These are phyloP conservation scores for Amniataba percoides DNA, from an alignment of 2,797 vertebrate genomes.

Conservation along the genomic window DNA sequence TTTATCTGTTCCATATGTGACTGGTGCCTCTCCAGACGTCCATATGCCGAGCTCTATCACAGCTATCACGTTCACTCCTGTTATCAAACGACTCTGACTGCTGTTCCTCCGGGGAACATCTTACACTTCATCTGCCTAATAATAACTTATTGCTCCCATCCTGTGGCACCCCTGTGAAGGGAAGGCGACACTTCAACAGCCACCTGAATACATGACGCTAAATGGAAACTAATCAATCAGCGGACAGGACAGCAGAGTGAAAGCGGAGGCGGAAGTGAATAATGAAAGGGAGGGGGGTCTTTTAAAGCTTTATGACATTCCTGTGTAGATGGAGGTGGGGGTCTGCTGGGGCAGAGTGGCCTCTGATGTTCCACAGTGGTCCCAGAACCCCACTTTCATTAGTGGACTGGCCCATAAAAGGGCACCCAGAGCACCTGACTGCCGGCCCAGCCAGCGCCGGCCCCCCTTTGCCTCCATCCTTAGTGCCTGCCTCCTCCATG, in stretches of 20 bases:
- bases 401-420: conserved; percentile 89
- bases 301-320: conserved; percentile 96
- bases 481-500: conserved; percentile 76
- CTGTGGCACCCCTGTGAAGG: conserved; percentile 64
- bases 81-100: conserved; percentile 47
- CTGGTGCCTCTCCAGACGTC: conserved; percentile 24
- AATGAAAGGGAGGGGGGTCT: conserved; percentile 89
- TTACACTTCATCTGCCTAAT: conserved; percentile 64
- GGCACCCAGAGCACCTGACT: conserved; percentile 87
- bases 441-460: conserved; percentile 85
- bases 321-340: conserved; percentile 86
- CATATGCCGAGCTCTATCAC: neutral
- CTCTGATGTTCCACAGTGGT: conserved; percentile 92
- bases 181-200: conserved; percentile 64
- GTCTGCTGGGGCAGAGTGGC: conserved; percentile 87
- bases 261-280: conserved; percentile 85
- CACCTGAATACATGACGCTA: conserved; percentile 77
- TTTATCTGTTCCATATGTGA: conserved; percentile 79
- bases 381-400: conserved; percentile 91
- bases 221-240: conserved; percentile 90
- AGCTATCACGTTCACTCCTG: conserved; percentile 38
- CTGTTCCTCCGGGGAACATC: conserved; percentile 24
- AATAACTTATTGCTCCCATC: conserved; percentile 30
- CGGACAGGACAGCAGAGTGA: conserved; percentile 84
- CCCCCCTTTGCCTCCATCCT: conserved; percentile 58